Evolutionary conservation across 2,113 vertebrate genomes (phyloP).

Genomic region (Sprattus sprattus): DNA sequence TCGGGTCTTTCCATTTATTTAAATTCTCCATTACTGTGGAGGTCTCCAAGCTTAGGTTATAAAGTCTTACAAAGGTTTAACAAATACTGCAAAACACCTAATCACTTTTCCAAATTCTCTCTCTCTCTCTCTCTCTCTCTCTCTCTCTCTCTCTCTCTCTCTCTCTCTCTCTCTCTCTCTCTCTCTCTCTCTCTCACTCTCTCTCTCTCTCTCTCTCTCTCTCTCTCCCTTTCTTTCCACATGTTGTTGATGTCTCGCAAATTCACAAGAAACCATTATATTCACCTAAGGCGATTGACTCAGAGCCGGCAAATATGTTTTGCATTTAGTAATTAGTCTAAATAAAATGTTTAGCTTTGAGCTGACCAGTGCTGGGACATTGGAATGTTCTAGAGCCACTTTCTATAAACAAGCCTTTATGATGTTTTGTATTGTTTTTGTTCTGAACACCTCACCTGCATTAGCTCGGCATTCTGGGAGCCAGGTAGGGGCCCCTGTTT

Average conservation of each 20-base stretch:
- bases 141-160: slow-evolving; percentile 17
- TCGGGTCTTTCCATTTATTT: neutral
- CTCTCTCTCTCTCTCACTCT: slow-evolving; percentile 12
- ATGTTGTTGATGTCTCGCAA: slow-evolving; percentile 25
- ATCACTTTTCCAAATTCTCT: neutral
- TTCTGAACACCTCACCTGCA: slow-evolving; percentile 13
- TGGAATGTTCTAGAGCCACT: slow-evolving; percentile 38
- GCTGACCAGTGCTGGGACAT: slow-evolving; percentile 37
- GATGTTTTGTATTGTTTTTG: neutral
- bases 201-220: neutral
- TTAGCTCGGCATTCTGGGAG: neutral
- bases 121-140: neutral
- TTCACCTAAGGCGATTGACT: slow-evolving; percentile 50
- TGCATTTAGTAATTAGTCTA: slow-evolving; percentile 53
- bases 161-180: slow-evolving; percentile 7
- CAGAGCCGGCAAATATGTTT: slow-evolving; percentile 52
- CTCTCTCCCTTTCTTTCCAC: neutral
- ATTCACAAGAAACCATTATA: slow-evolving; percentile 45
- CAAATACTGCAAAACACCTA: neutral
- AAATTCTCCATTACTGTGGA: neutral
- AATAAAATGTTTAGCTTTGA: slow-evolving; percentile 51
- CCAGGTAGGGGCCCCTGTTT: neutral
- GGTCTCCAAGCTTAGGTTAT: neutral
- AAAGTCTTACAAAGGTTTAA: neutral
- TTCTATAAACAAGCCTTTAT: slow-evolving; percentile 41